phyloP scores from a whole-genome alignment of 2,888 invertebrate species.

The Noctua comes region DNA sequence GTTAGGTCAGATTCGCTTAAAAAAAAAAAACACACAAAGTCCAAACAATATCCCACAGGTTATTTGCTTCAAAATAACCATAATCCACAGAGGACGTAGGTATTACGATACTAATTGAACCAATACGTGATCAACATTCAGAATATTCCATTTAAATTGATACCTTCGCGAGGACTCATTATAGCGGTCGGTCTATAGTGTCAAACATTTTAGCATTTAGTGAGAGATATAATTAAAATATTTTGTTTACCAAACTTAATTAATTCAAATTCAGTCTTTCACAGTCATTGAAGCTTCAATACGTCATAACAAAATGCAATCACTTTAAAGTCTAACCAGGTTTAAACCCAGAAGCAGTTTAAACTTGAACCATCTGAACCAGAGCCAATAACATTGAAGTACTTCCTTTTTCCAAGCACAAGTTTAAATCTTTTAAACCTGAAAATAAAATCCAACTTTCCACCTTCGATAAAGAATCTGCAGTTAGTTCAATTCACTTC shows the following conservation, averaged over 20 bases:
- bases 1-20: too few relatives aligned
- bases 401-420: background rate
- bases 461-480: slow-evolving; percentile 20
- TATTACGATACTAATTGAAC: too few relatives aligned
- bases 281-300: background rate
- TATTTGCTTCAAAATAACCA: too few relatives aligned
- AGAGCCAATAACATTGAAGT: slow-evolving; percentile 30
- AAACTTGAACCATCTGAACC: background rate
- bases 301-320: background rate
- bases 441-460: slow-evolving; percentile 40
- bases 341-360: background rate
- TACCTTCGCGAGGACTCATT: too few relatives aligned
- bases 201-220: too few relatives aligned
- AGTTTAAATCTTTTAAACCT: slow-evolving; percentile 33
- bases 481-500: slow-evolving; percentile 20
- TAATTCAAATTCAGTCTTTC: too few relatives aligned
- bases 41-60: too few relatives aligned
- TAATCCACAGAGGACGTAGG: too few relatives aligned
- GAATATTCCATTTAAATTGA: too few relatives aligned
- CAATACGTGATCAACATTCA: too few relatives aligned
- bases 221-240: background rate
- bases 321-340: background rate
- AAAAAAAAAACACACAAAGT: too few relatives aligned
- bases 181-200: too few relatives aligned
- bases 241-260: background rate